These are phyloP conservation scores for Pogona vitticeps DNA, from an alignment of 2,113 vertebrate species.

Conservation along the genomic window DNA sequence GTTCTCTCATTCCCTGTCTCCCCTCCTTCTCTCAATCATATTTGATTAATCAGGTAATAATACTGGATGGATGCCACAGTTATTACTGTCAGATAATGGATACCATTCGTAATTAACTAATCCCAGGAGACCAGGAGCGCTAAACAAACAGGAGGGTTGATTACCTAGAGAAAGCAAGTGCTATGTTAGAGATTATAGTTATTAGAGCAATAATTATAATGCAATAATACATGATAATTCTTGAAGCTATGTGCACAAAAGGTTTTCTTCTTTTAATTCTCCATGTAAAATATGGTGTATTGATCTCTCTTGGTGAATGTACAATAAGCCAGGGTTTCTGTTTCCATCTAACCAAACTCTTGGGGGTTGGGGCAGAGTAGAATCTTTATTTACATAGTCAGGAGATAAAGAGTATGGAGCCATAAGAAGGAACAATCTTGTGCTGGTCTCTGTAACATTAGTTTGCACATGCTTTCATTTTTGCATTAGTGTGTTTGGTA, in stretches of 20 bases:
- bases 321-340: background rate
- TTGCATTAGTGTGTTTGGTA: background rate
- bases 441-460: background rate
- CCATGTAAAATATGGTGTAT: conserved; percentile 13
- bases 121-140: conserved; percentile 28
- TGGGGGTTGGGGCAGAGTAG: background rate
- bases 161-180: conserved; percentile 33
- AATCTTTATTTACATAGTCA: background rate
- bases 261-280: background rate
- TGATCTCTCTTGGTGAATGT: background rate
- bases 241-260: conserved; percentile 33
- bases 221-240: conserved; percentile 27
- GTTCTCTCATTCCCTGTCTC: background rate
- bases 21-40: background rate
- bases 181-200: conserved; percentile 33
- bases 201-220: conserved; percentile 52
- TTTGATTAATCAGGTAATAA: conserved; percentile 56
- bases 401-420: background rate
- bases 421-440: background rate
- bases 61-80: conserved; percentile 39
- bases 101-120: conserved; percentile 65
- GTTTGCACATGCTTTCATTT: background rate
- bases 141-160: conserved; percentile 53
- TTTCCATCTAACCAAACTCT: background rate
- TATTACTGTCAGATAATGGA: conserved; percentile 47